phyloP scores from a whole-genome alignment of 2,113 vertebrate species.

The Scatophagus argus region DNA sequence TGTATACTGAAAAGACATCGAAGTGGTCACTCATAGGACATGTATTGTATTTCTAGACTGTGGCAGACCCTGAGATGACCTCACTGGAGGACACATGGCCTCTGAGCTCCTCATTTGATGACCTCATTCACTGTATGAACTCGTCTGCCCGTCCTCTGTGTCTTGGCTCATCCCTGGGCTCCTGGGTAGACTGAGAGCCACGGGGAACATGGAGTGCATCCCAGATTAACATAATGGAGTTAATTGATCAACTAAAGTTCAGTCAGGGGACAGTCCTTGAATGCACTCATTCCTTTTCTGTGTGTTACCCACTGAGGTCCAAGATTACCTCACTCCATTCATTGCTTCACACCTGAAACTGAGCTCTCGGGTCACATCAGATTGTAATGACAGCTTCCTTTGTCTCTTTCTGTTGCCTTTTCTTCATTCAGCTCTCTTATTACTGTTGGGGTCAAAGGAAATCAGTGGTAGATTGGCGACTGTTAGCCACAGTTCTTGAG shows the following conservation, averaged over 20 bases:
- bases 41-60: conserved; percentile 40
- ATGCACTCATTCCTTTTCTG: conserved; percentile 54
- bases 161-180: conserved; percentile 57
- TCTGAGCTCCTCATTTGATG: conserved; percentile 41
- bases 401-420: conserved; percentile 43
- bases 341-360: conserved; percentile 58
- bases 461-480: conserved; percentile 4
- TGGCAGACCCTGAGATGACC: conserved; percentile 33
- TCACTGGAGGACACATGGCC: conserved; percentile 52
- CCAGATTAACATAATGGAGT: conserved; percentile 78
- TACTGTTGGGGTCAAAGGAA: conserved; percentile 26
- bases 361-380: conserved; percentile 44
- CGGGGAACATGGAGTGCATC: conserved; percentile 76
- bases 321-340: conserved; percentile 66
- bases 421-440: conserved; percentile 37
- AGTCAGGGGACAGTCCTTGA: conserved; percentile 58
- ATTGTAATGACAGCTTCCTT: conserved; percentile 39
- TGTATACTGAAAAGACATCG: conserved; percentile 46
- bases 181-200: conserved; percentile 65
- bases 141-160: conserved; percentile 48
- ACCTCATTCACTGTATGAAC: conserved; percentile 64
- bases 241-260: conserved; percentile 76
- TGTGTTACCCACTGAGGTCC: conserved; percentile 52
- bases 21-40: conserved; percentile 28
- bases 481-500: neutral